Evolutionary conservation across 2,797 vertebrate species (phyloP).

Genomic region (Lepus townsendii): DNA sequence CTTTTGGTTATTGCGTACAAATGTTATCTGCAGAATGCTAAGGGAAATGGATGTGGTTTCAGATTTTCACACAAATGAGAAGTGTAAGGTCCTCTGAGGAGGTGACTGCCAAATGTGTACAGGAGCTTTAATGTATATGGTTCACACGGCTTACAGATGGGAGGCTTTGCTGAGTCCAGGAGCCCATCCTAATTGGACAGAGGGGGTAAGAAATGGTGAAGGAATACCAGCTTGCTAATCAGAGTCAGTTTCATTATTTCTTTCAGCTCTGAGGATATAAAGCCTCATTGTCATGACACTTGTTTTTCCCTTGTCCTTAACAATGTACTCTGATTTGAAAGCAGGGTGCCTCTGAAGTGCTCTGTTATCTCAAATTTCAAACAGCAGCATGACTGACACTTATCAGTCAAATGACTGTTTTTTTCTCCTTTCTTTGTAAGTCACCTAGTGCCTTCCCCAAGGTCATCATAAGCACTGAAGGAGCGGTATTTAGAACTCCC

Average conservation of each 20-base stretch:
- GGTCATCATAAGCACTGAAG: slow-evolving; percentile 12
- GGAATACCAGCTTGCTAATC: slow-evolving; percentile 5
- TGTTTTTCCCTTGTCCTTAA: slow-evolving; percentile 65
- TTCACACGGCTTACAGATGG: slow-evolving; percentile 38
- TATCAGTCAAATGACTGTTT: not conserved
- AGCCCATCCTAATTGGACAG: slow-evolving; percentile 15
- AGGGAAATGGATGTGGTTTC: slow-evolving; percentile 27
- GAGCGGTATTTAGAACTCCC: slow-evolving; percentile 38
- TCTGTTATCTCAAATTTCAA: slow-evolving; percentile 24
- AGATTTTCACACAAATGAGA: slow-evolving; percentile 26
- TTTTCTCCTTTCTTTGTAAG: slow-evolving; percentile 15
- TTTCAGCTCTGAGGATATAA: slow-evolving; percentile 54
- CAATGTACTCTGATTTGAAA: slow-evolving; percentile 23
- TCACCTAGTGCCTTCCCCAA: slow-evolving; percentile 54
- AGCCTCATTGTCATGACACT: not conserved
- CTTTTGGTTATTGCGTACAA: slow-evolving; percentile 28
- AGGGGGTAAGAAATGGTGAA: slow-evolving; percentile 33
- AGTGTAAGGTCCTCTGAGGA: not conserved
- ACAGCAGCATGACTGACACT: slow-evolving; percentile 13
- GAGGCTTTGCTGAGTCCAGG: not conserved
- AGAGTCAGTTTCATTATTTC: slow-evolving; percentile 53
- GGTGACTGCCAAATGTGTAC: slow-evolving; percentile 6
- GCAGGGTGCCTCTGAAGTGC: not conserved
- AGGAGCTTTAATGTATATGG: not conserved
- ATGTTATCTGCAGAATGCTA: slow-evolving; percentile 40